Conservation (phyloP, 37 sponge, comb jelly and placozoan genomes). For the Haliclona indistincta region DNA sequence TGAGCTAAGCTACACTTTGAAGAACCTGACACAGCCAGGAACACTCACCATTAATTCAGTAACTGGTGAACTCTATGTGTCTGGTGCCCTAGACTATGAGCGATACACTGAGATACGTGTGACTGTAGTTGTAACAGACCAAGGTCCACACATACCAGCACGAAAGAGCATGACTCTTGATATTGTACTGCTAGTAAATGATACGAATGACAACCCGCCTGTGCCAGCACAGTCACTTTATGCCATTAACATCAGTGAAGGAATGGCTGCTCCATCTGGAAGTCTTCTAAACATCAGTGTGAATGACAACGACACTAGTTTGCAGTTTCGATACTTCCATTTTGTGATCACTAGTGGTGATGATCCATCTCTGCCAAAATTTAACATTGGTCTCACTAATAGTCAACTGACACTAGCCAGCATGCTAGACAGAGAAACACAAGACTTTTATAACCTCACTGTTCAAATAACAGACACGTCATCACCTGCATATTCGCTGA, state of each 20-base stretch:
- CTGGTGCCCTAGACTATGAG: slow-evolving; percentile 61
- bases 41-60: slow-evolving; percentile 37
- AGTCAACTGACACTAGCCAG: slow-evolving; percentile 22
- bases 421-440: slow-evolving; percentile 49
- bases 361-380: background rate
- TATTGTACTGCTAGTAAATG: slow-evolving; percentile 31
- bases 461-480: slow-evolving; percentile 36
- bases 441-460: slow-evolving; percentile 44
- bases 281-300: slow-evolving; percentile 27
- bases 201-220: slow-evolving; percentile 74
- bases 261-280: background rate
- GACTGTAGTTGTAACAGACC: slow-evolving; percentile 62
- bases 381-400: background rate
- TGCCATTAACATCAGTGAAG: slow-evolving; percentile 25
- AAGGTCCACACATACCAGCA: slow-evolving; percentile 58
- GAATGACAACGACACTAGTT: slow-evolving; percentile 41
- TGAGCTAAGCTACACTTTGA: slow-evolving; percentile 22
- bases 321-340: background rate
- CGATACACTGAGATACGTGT: slow-evolving; percentile 12
- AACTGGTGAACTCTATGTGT: slow-evolving; percentile 41
- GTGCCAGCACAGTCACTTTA: slow-evolving; percentile 39
- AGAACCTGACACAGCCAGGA: slow-evolving; percentile 22
- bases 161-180: slow-evolving; percentile 28
- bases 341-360: slow-evolving; percentile 25
- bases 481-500: slow-evolving; percentile 6